These are phyloP conservation scores for Nasonia giraulti DNA, from an alignment of 1,140 invertebrate genomes.

Conservation along the genomic window DNA sequence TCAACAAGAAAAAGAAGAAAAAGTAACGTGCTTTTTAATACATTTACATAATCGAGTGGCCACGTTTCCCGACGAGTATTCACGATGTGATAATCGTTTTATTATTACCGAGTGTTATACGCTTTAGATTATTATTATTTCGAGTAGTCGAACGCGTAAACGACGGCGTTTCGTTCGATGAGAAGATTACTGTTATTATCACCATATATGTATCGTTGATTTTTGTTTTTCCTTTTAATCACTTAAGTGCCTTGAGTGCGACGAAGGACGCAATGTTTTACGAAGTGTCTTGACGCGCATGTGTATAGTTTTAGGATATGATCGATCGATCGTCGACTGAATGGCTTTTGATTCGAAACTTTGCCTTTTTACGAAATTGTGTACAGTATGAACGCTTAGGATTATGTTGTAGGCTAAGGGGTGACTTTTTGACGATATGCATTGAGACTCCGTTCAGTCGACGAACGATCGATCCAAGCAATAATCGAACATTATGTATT, in stretches of 20 bases:
- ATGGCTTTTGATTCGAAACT: background rate
- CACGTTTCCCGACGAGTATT: conserved; percentile 35
- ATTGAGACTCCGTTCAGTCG: background rate
- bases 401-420: background rate
- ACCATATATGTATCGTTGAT: background rate
- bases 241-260: no score
- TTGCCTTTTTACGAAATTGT: background rate
- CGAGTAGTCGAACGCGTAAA: background rate
- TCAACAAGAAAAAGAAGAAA: background rate
- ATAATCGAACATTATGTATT: background rate
- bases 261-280: background rate
- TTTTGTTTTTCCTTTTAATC: background rate
- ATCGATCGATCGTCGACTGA: background rate
- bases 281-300: background rate
- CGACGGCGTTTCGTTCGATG: background rate
- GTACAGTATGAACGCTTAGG: background rate
- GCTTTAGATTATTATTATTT: background rate
- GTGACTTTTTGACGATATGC: background rate
- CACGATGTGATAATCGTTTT: conserved; percentile 40
- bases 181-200: background rate
- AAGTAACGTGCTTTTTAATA: background rate
- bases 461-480: background rate
- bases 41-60: background rate
- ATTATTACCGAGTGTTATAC: background rate
- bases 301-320: background rate